These are phyloP conservation scores for Gnathonemus echidnorhynchus DNA, from an alignment of 2,113 vertebrate species.

Conservation along the genomic window DNA sequence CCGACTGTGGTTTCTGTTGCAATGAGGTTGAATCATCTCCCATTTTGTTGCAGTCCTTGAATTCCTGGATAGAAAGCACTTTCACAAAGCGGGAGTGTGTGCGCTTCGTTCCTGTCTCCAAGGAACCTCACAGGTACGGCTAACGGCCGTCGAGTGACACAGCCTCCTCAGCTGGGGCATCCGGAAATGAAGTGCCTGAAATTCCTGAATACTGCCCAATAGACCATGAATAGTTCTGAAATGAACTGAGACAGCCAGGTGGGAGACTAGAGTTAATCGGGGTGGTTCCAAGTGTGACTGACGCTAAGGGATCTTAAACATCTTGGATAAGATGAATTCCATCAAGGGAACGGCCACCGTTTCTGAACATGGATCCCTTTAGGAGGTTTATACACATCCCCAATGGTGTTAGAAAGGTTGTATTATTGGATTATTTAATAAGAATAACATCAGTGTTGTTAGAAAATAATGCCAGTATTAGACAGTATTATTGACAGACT, in stretches of 20 bases:
- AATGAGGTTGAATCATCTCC: not conserved
- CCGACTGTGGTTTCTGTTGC: not conserved
- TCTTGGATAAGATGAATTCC: not conserved
- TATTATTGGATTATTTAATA: not conserved
- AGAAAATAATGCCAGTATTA: not conserved
- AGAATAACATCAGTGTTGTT: not conserved
- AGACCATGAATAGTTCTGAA: not conserved
- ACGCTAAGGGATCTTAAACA: not conserved
- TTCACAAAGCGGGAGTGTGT: slow-evolving; percentile 79
- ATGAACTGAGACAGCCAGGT: not conserved
- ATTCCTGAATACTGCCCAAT: not conserved
- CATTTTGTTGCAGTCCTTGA: slow-evolving; percentile 69
- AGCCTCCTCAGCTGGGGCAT: not conserved
- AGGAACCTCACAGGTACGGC: slow-evolving; percentile 78
- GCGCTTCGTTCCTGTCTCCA: slow-evolving; percentile 76
- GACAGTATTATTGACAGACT: not conserved
- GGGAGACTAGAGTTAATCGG: not conserved
- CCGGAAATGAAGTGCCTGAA: not conserved
- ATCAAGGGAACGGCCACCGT: not conserved
- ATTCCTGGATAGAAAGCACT: slow-evolving; percentile 83
- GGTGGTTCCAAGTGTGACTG: not conserved
- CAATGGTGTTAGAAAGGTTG: not conserved
- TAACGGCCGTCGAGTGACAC: not conserved
- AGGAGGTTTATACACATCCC: not conserved
- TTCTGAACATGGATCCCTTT: not conserved